phyloP scores from a whole-genome alignment of 2,797 vertebrate species.

The Myoxocephalus aenaeus region DNA sequence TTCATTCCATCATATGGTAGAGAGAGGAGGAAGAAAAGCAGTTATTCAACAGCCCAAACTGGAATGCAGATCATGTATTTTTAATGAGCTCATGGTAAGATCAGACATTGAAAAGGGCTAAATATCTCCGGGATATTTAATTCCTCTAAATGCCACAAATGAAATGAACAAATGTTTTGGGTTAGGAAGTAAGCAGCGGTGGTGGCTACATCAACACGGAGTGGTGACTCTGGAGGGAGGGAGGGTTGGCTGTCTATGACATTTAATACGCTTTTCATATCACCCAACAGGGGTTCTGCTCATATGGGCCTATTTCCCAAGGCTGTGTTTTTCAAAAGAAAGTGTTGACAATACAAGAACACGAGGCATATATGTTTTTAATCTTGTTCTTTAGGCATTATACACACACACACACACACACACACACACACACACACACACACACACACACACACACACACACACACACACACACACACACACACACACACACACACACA shows the following conservation, averaged over 20 bases:
- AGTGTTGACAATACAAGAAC: conserved; percentile 23
- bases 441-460: background rate
- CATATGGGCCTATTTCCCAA: conserved; percentile 39
- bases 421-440: background rate
- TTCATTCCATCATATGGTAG: conserved; percentile 68
- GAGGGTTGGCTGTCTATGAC: conserved; percentile 54
- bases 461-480: background rate
- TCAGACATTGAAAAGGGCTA: conserved; percentile 68
- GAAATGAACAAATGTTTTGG: conserved; percentile 75
- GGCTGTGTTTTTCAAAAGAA: conserved; percentile 36
- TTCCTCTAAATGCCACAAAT: conserved; percentile 75
- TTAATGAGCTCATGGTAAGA: conserved; percentile 78
- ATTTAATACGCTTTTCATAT: conserved; percentile 66
- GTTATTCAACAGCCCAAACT: conserved; percentile 70
- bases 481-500: background rate
- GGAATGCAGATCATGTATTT: conserved; percentile 74
- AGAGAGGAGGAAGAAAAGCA: conserved; percentile 50
- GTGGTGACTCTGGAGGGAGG: conserved; percentile 7
- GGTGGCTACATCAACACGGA: conserved; percentile 1
- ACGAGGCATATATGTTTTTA: conserved; percentile 22
- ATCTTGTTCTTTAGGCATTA: conserved; percentile 25
- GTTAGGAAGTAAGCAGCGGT: conserved; percentile 60
- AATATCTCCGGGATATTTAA: conserved; percentile 77
- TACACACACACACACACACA: background rate
- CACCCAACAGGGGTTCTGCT: conserved; percentile 42